These are phyloP conservation scores for Schrankia costaestrigalis DNA, from an alignment of 2,888 invertebrate genomes.

Conservation along the genomic window DNA sequence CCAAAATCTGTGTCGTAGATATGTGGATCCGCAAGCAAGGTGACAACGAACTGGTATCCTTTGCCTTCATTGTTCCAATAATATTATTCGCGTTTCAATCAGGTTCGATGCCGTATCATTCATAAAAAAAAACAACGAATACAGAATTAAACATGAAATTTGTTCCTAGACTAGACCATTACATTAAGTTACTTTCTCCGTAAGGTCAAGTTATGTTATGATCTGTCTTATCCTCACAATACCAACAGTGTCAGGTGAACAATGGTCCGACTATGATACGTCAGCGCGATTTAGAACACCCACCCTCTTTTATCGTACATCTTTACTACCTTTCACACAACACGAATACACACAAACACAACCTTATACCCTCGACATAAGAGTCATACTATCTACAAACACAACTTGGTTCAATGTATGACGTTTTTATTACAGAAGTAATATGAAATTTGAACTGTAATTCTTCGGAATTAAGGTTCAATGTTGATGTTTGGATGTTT, in stretches of 20 bases:
- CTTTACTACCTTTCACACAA: constrained; percentile 6
- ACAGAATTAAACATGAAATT: no score
- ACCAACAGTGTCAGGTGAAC: constrained; percentile 65
- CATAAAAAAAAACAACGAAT: no score
- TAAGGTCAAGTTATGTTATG: no score
- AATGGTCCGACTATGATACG: constrained; percentile 69
- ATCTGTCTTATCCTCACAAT: constrained; percentile 44
- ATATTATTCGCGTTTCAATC: no score
- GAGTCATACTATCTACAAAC: neutral
- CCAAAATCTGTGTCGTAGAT: no score
- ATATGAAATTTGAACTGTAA: constrained; percentile 22
- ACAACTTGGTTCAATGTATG: constrained; percentile 14
- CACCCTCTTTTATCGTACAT: constrained; percentile 64
- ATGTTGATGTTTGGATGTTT: constrained; percentile 21
- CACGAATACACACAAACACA: constrained; percentile 1
- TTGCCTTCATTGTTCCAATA: no score
- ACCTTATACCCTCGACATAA: constrained; percentile 3
- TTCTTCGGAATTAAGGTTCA: constrained; percentile 9
- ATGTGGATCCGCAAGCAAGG: no score
- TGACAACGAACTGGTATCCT: no score
- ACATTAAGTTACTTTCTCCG: no score
- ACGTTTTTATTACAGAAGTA: constrained; percentile 14
- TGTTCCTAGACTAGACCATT: no score
- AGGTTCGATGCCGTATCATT: no score
- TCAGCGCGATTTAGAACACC: constrained; percentile 74